Evolutionary conservation across 2,888 invertebrate genomes (phyloP).

Genomic region (Stegana nigrithorax): DNA sequence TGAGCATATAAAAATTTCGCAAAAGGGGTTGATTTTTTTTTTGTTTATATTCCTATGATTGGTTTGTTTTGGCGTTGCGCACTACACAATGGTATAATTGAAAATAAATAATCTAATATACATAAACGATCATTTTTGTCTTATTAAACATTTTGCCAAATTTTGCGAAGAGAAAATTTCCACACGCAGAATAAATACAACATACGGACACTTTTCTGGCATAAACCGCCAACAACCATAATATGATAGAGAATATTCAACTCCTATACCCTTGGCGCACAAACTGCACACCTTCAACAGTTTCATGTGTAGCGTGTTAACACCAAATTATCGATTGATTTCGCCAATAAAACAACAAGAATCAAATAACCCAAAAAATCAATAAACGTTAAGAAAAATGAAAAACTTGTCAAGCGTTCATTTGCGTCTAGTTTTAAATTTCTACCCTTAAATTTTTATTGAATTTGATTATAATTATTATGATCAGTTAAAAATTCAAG

Average conservation of each 20-base stretch:
- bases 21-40: conserved; percentile 11
- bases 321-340: conserved; percentile 66
- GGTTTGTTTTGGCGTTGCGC: conserved; percentile 7
- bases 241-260: neutral
- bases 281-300: conserved; percentile 11
- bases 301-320: conserved; percentile 44
- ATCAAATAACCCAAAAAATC: conserved; percentile 36
- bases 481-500: conserved; percentile 11
- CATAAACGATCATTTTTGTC: neutral
- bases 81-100: neutral
- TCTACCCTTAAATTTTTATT: neutral
- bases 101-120: neutral
- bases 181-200: too few species aligned
- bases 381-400: conserved; percentile 48
- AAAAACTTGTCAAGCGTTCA: conserved; percentile 38
- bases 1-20: neutral
- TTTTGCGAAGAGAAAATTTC: too few species aligned
- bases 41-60: neutral
- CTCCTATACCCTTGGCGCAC: neutral
- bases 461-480: neutral
- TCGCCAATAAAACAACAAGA: conserved; percentile 30
- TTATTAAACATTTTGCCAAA: too few species aligned
- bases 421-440: conserved; percentile 26
- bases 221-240: neutral
- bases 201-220: neutral